Evolutionary conservation across 2,888 invertebrate species (phyloP).

Genomic region (Empis livida): DNA sequence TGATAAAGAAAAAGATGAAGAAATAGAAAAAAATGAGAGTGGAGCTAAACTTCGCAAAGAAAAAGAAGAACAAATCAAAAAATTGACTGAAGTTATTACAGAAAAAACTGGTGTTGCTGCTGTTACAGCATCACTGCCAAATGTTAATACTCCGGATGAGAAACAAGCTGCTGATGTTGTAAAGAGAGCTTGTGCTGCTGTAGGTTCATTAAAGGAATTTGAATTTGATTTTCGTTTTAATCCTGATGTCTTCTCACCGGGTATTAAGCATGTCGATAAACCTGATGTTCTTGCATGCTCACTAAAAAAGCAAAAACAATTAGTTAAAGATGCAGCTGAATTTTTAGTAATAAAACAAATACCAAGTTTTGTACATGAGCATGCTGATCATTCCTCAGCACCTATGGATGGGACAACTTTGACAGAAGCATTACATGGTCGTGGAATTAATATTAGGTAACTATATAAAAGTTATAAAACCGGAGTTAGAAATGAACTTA

Average conservation of each 20-base stretch:
- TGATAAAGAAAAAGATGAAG: constrained; percentile 27
- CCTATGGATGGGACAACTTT: constrained; percentile 92
- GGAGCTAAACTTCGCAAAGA: constrained; percentile 21
- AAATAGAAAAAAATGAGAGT: constrained; percentile 24
- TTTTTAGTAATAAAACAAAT: constrained; percentile 89
- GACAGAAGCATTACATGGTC: constrained; percentile 84
- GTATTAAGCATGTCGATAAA: constrained; percentile 67
- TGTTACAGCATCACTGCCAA: constrained; percentile 72
- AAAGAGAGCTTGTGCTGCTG: constrained; percentile 76
- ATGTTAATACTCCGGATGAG: constrained; percentile 60
- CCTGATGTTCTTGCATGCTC: constrained; percentile 52
- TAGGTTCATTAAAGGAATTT: constrained; percentile 87
- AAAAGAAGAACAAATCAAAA: constrained; percentile 13
- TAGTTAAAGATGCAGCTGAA: constrained; percentile 91
- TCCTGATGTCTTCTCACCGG: constrained; percentile 94
- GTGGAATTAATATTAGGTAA: constrained; percentile 80
- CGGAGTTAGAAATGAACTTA: too few species aligned
- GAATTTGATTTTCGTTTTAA: constrained; percentile 97
- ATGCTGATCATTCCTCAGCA: constrained; percentile 79
- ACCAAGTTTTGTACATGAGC: constrained; percentile 85
- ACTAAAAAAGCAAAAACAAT: constrained; percentile 69
- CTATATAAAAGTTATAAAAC: too few species aligned
- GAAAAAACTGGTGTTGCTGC: constrained; percentile 25
- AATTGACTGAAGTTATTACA: constrained; percentile 15
- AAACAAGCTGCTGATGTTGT: constrained; percentile 69